phyloP scores from a whole-genome alignment of 2,888 invertebrate species.

The Drosophila colorata region DNA sequence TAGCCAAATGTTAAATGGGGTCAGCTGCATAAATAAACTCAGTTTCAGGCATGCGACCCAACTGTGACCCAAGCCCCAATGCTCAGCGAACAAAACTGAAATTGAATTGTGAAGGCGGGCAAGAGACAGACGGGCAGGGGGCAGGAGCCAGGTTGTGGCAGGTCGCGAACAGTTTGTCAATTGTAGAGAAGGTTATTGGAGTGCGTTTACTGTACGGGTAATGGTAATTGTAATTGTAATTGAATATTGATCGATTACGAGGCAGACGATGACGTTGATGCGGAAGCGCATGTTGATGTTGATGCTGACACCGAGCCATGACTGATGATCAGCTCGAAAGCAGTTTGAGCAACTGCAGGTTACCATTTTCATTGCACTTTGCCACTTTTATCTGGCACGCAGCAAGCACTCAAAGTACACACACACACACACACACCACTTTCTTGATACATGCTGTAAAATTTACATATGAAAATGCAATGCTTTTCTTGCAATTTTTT shows the following conservation, averaged over 20 bases:
- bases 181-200: slow-evolving; percentile 1
- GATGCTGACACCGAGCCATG: slow-evolving; percentile 57
- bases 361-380: slow-evolving; percentile 48
- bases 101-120: slow-evolving; percentile 45
- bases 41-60: slow-evolving; percentile 32
- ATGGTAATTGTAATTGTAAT: slow-evolving; percentile 66
- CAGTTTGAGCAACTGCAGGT: slow-evolving; percentile 24
- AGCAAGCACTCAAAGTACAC: slow-evolving; percentile 42
- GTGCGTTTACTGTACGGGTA: slow-evolving; percentile 27
- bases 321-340: slow-evolving; percentile 52
- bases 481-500: slow-evolving; percentile 13
- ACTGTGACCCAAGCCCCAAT: slow-evolving; percentile 1
- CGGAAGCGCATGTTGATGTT: not conserved
- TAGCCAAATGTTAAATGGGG: slow-evolving; percentile 14
- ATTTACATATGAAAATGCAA: slow-evolving; percentile 65
- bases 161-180: slow-evolving; percentile 49
- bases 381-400: slow-evolving; percentile 26
- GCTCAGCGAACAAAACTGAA: slow-evolving; percentile 38
- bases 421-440: slow-evolving; percentile 12
- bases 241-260: slow-evolving; percentile 69
- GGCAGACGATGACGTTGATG: slow-evolving; percentile 13
- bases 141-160: slow-evolving; percentile 24
- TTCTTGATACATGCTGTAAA: slow-evolving; percentile 28
- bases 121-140: slow-evolving; percentile 6
- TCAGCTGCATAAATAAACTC: slow-evolving; percentile 58